phyloP scores from a whole-genome alignment of 2,113 vertebrate species.

The Progne subis region DNA sequence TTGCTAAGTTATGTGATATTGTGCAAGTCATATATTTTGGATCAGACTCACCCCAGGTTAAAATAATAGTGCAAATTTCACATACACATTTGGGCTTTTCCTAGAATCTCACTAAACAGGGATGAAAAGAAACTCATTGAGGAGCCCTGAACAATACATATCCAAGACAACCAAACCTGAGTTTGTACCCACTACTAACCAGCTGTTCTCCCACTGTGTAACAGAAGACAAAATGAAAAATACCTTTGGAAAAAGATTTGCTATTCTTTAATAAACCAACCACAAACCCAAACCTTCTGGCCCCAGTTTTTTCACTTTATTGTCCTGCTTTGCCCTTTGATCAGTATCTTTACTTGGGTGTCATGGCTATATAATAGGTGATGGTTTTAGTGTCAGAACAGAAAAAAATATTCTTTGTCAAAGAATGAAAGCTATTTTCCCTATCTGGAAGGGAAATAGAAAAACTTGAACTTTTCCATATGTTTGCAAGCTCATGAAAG shows the following conservation, averaged over 20 bases:
- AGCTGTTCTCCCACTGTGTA: slow-evolving; percentile 3
- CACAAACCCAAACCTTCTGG: slow-evolving; percentile 21
- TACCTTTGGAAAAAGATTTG: slow-evolving; percentile 31
- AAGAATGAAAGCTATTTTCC: slow-evolving; percentile 27
- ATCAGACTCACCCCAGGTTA: background rate
- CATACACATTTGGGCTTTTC: background rate
- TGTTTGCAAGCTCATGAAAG: slow-evolving; percentile 30
- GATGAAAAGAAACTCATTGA: background rate
- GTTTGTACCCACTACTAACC: background rate
- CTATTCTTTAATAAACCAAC: slow-evolving; percentile 30
- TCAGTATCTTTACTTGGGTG: slow-evolving; percentile 54
- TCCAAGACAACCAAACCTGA: background rate
- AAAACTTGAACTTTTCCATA: slow-evolving; percentile 68
- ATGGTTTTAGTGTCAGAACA: slow-evolving; percentile 59
- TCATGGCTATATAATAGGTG: slow-evolving; percentile 59
- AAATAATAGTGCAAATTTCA: background rate
- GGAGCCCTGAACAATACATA: background rate
- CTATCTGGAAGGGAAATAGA: slow-evolving; percentile 52
- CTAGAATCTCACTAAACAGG: background rate
- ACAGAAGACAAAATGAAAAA: slow-evolving; percentile 50
- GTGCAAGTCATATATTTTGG: background rate
- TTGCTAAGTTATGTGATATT: background rate
- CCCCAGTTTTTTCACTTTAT: slow-evolving; percentile 26
- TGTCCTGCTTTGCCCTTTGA: slow-evolving; percentile 56
- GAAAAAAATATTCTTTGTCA: slow-evolving; percentile 22